phyloP scores from a whole-genome alignment of 2,888 invertebrate genomes.

The Xestia ashworthii region DNA sequence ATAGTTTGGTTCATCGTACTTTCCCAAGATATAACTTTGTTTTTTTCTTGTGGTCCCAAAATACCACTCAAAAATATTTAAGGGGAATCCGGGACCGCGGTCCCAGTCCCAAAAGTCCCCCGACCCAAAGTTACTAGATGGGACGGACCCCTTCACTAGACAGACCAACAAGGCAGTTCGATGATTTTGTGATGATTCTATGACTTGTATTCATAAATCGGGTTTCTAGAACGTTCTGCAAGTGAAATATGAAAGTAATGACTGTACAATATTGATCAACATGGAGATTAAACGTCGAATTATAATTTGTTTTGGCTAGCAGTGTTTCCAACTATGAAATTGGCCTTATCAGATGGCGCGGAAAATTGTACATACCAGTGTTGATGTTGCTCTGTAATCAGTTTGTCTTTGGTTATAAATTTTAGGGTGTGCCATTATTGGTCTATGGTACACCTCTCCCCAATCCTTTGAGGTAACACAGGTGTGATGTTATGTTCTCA shows the following conservation, averaged over 20 bases:
- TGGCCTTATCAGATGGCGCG: slow-evolving; percentile 15
- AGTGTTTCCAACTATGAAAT: slow-evolving; percentile 16
- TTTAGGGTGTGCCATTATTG: neutral
- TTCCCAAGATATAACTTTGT: too few species aligned
- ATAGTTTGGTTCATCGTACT: too few species aligned
- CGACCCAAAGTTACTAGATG: too few species aligned
- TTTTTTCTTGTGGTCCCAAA: too few species aligned
- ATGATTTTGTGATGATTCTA: neutral
- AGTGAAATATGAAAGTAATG: slow-evolving; percentile 12
- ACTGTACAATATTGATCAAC: neutral
- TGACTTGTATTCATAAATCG: neutral
- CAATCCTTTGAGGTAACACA: neutral
- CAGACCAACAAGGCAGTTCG: neutral
- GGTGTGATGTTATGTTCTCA: neutral
- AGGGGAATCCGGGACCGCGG: too few species aligned
- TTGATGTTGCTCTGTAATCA: neutral
- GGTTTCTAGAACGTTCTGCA: slow-evolving; percentile 4
- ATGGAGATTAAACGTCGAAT: neutral
- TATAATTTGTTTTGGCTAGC: slow-evolving; percentile 3
- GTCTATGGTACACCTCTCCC: neutral
- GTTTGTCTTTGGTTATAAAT: neutral
- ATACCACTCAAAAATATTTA: too few species aligned
- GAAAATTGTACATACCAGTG: slow-evolving; percentile 10
- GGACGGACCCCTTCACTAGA: neutral
- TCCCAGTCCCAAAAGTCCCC: too few species aligned